phyloP scores from a whole-genome alignment of 2,797 vertebrate species.

The Sebastes iracundus region DNA sequence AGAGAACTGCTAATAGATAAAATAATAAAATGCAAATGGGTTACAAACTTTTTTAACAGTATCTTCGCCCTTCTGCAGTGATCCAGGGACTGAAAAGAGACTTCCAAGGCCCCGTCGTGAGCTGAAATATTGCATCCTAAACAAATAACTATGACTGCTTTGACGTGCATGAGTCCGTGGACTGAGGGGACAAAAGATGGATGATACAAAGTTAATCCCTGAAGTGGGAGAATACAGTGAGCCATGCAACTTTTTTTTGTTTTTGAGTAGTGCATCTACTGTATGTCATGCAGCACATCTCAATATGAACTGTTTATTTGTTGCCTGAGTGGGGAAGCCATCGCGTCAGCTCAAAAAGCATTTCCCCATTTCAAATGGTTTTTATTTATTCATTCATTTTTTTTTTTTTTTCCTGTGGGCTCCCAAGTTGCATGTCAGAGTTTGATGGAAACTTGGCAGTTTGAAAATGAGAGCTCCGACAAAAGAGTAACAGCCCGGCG shows the following conservation, averaged over 20 bases:
- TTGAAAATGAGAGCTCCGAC: constrained; percentile 42
- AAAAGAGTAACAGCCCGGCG: constrained; percentile 41
- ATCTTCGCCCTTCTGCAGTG: background rate
- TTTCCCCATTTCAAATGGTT: constrained; percentile 9
- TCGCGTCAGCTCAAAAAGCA: background rate
- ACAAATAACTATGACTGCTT: constrained; percentile 1
- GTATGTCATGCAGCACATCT: constrained; percentile 4
- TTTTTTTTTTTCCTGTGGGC: background rate
- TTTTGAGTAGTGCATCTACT: background rate
- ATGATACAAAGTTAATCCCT: constrained; percentile 12
- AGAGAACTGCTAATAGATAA: background rate
- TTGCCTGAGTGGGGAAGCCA: constrained; percentile 24
- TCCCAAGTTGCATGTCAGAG: constrained; percentile 1
- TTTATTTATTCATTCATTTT: background rate
- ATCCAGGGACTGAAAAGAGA: background rate
- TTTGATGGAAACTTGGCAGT: constrained; percentile 48
- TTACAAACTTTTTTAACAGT: background rate
- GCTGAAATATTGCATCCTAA: constrained; percentile 1
- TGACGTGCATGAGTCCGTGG: constrained; percentile 3
- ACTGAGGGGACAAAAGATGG: constrained; percentile 9
- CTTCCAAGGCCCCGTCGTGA: background rate
- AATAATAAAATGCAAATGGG: background rate
- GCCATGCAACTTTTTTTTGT: background rate
- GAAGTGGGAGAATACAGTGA: constrained; percentile 9
- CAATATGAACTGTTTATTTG: constrained; percentile 32